Base-by-base conservation (phyloP, 1,140 invertebrate genomes). In the Brachionus paranguensis region DNA sequence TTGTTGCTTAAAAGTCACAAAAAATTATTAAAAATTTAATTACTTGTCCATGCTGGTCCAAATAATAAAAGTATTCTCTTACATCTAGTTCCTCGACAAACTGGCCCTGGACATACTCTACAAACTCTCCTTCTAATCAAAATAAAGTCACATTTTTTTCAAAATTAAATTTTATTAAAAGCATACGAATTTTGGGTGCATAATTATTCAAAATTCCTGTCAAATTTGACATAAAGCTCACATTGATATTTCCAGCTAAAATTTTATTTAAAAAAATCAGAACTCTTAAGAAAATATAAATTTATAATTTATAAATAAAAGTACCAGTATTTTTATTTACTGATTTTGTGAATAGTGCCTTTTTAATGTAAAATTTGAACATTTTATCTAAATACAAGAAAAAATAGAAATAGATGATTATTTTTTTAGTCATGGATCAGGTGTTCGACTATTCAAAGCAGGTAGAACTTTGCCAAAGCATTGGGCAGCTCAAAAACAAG, bases 11-110 rank as follows among this genome's bases (percentile, higher is more conserved):
- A 7, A 37, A 1, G 6, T 37, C 33, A 0, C 33, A 5, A 6
- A 50, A 37, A 24, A 60, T 17, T 79, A 78, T 17, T 60, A 24
- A 60, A 20, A 20, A 60, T 55, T 50, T 60, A 27, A 88, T 89
- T 92, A 97, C 96, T 95, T 96, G 96, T 90, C 96, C 96, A 91
- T 98, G 94, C 90, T 99, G 96, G 91, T 98, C 96, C 84, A 99
- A 95, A 87, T 93, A 98, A 90, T 99, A 99, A 90, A 98, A 98
- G 91, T 98, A 98, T 93, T 98, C 96, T 84, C 96, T 91, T 45
- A 95, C 91, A 89, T 92, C 93, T 27, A 93, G 92, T 87, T 94
- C 92, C n/a, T 64, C 78, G 4, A 12, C n/a, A 64, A 65, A 68
- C 29, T 81, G 78, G 8, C 78, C 78, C 41, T 81, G 78, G 1